Evolutionary conservation across 2,113 vertebrate genomes (phyloP), one percentile per base, ranked within the genome.

Genomic region (Tachycineta bicolor): DNA sequence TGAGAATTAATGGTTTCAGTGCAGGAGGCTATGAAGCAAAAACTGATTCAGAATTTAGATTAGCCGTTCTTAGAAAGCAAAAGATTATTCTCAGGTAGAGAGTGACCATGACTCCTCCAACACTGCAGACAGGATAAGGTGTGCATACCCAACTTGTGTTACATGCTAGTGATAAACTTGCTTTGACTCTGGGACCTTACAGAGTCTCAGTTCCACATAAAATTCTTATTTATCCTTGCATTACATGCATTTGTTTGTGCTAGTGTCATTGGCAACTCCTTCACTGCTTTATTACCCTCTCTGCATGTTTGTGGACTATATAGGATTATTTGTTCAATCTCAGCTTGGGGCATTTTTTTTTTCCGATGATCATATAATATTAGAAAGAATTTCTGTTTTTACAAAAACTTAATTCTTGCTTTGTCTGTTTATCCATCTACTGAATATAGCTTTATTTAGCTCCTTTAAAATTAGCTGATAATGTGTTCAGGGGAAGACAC

Each of bases 371-470:
- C 33, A 5, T 70, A 22, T 59, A 69, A 53, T 89, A 22, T 41
- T 65, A 41, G 50, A 80, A 95, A 74, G 56, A 26, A 67, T 88
- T 94, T 78, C n/a, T 82, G n/a, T 52, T 96, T 95, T 88, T 37
- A n/a, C 17, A 75, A 56, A 70, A 91, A 75, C 31, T 29, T 44
- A 59, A 74, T 86, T 56, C 49, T 86, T 75, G 17, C 34, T 83
- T 94, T 81, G 76, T 16, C 37, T 86, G 5, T 78, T 86, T 71
- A 41, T 68, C 37, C 64, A 29, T 47, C 25, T 39, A n/a, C 29
- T 37, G 23, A 68, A 26, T 65, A n/a, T 70, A 81, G 19, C 47
- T 83, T 70, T 86, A 52, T 63, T 22, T 44, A 22, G 26, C 12
- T 34, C 41, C 22, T 90, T 79, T 75, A 65, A 93, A 90, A 84